Conservation (phyloP, 2,797 vertebrate species). For the Sebastes itinus region DNA sequence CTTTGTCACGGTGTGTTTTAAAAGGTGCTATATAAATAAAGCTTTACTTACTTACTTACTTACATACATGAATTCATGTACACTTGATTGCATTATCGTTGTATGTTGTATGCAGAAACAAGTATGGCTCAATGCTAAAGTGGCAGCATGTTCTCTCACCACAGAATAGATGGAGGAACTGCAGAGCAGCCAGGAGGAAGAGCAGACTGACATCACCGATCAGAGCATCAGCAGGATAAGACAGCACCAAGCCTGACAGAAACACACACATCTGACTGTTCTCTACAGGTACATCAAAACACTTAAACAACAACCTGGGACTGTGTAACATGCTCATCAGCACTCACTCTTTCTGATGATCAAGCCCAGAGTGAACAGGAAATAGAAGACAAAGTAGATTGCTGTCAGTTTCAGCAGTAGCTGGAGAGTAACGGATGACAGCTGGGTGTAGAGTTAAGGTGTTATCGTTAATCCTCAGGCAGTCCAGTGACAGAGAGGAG, state of each 20-base stretch:
- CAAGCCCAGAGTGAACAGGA: conserved; percentile 81
- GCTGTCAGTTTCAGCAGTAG: conserved; percentile 79
- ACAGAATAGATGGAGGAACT: conserved; percentile 75
- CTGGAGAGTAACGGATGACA: conserved; percentile 85
- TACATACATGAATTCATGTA: too few species aligned
- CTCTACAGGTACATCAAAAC: not conserved
- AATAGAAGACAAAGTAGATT: conserved; percentile 81
- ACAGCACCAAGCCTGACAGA: conserved; percentile 82
- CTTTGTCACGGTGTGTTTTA: too few species aligned
- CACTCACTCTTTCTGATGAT: conserved; percentile 89
- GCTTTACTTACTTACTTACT: too few species aligned
- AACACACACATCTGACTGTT: conserved; percentile 6
- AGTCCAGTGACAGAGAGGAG: not conserved
- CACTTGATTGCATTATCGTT: too few species aligned
- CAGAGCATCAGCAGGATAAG: conserved; percentile 80
- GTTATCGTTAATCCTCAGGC: not conserved
- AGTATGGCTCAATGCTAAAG: not conserved
- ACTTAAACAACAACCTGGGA: not conserved
- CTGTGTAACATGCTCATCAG: not conserved
- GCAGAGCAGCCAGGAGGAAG: conserved; percentile 82
- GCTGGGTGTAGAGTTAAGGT: conserved; percentile 71
- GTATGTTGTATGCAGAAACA: not conserved
- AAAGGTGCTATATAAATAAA: too few species aligned
- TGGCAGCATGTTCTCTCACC: conserved; percentile 75
- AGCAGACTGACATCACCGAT: conserved; percentile 83